phyloP scores from a whole-genome alignment of 2,888 invertebrate genomes.

The Andrena bucephala region DNA sequence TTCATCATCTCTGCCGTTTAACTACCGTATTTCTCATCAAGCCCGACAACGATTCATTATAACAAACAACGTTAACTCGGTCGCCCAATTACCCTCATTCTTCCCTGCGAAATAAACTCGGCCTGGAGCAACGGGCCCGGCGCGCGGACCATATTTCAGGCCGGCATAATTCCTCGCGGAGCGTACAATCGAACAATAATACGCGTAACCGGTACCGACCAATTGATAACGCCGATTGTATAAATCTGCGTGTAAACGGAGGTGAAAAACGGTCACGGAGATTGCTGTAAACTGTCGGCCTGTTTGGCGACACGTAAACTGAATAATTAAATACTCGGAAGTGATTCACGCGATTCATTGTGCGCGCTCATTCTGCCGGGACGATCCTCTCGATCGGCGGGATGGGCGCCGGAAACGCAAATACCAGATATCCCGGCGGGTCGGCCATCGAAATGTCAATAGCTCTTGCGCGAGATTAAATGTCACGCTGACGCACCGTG shows the following conservation, averaged over 20 bases:
- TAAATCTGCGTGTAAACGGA: conserved; percentile 15
- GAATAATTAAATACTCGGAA: conserved; percentile 71
- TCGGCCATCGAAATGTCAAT: conserved; percentile 74
- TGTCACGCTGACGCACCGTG: conserved; percentile 72
- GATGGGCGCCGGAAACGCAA: conserved; percentile 69
- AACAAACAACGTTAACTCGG: neutral
- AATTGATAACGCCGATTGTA: conserved; percentile 43
- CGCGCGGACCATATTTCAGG: conserved; percentile 18
- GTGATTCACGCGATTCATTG: conserved; percentile 66
- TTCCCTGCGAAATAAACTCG: conserved; percentile 19
- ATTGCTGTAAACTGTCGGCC: conserved; percentile 50
- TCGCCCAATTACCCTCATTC: conserved; percentile 26
- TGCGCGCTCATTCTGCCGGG: conserved; percentile 52
- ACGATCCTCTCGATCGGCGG: conserved; percentile 61
- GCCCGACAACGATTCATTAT: conserved; percentile 3
- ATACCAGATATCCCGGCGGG: conserved; percentile 65
- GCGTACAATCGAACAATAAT: conserved; percentile 49
- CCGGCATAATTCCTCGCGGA: conserved; percentile 25
- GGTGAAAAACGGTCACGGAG: conserved; percentile 54
- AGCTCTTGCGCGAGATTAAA: conserved; percentile 74
- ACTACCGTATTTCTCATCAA: neutral
- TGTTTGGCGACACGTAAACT: conserved; percentile 58
- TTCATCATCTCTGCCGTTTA: neutral
- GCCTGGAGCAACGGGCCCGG: neutral
- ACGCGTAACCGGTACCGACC: conserved; percentile 26